Conservation (phyloP, 2,888 invertebrate species). For the Agrotis ipsilon region DNA sequence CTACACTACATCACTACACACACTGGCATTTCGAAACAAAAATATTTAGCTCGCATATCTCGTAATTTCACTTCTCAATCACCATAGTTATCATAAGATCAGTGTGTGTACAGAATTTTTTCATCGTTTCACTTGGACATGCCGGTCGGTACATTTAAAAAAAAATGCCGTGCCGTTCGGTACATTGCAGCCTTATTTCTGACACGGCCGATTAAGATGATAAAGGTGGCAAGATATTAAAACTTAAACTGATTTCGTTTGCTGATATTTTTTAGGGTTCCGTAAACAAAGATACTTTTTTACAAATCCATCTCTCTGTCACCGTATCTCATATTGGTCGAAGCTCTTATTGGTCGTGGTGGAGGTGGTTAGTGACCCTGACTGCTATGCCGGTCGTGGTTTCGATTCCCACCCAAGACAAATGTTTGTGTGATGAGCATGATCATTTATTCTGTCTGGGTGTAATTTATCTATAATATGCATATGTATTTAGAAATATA, state of each 20-base stretch:
- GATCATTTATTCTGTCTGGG: too few species aligned
- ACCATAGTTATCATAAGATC: slow-evolving; percentile 69
- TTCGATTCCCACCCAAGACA: too few species aligned
- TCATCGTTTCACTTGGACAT: slow-evolving; percentile 61
- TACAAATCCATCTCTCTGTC: too few species aligned
- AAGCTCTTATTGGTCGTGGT: too few species aligned
- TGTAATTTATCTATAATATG: too few species aligned
- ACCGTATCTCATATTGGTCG: too few species aligned
- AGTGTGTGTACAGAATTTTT: slow-evolving; percentile 70
- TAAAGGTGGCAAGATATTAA: slow-evolving; percentile 67
- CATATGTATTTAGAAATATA: too few species aligned
- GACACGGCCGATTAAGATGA: slow-evolving; percentile 76
- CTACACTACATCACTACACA: slow-evolving; percentile 26
- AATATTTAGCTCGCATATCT: slow-evolving; percentile 64
- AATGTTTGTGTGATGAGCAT: too few species aligned
- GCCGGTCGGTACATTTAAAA: slow-evolving; percentile 54
- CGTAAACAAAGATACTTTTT: too few species aligned
- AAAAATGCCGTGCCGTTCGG: slow-evolving; percentile 25
- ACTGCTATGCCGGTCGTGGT: too few species aligned
- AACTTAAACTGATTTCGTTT: slow-evolving; percentile 43
- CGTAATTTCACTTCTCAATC: slow-evolving; percentile 73
- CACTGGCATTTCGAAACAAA: slow-evolving; percentile 59
- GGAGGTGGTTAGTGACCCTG: too few species aligned
- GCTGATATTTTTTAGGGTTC: slow-evolving; percentile 22
- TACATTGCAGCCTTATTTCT: slow-evolving; percentile 69